phyloP scores from a whole-genome alignment of 2,113 vertebrate genomes.

The Vireo altiloquus region DNA sequence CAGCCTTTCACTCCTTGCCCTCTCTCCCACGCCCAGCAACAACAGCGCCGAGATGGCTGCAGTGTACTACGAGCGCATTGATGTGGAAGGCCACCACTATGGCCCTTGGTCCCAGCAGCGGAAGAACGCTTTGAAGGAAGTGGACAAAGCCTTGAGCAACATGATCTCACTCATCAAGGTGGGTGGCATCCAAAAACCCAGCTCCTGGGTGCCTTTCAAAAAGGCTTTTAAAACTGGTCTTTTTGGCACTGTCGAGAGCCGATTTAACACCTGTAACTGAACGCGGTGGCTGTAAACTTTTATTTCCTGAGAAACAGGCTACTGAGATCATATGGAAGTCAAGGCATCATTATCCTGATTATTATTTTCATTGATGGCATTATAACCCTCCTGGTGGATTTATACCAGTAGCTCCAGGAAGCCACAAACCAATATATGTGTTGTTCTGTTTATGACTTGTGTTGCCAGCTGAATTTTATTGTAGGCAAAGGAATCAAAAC shows the following conservation, averaged over 20 bases:
- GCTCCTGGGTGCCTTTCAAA: background rate
- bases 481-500: background rate
- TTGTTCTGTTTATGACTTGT: background rate
- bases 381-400: background rate
- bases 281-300: background rate
- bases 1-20: background rate
- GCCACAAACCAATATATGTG: background rate
- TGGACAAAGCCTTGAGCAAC: constrained; percentile 81
- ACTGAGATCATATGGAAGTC: background rate
- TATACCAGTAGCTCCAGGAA: background rate
- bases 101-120: constrained; percentile 85
- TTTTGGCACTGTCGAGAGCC: background rate
- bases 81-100: constrained; percentile 89
- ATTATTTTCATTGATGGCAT: background rate
- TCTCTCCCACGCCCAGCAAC: constrained; percentile 57
- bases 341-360: background rate
- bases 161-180: constrained; percentile 86
- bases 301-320: background rate
- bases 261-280: background rate
- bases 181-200: background rate
- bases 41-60: constrained; percentile 81
- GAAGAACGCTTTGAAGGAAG: constrained; percentile 71
- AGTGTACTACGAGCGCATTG: constrained; percentile 90
- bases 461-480: background rate
- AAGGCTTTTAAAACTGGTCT: background rate